phyloP scores from a whole-genome alignment of 2,888 invertebrate genomes.

The Uloborus plumipes region DNA sequence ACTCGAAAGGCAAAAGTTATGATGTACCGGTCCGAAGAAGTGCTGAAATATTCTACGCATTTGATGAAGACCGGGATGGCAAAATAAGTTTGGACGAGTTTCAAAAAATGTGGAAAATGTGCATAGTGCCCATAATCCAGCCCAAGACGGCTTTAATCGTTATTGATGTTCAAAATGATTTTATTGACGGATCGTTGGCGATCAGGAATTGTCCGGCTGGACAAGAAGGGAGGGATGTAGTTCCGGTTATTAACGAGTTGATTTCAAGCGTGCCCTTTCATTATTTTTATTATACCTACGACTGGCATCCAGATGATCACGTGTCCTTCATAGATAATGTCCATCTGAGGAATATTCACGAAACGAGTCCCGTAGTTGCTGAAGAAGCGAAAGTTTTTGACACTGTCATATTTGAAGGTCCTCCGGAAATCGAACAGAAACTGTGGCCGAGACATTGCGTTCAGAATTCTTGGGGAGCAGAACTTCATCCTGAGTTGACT shows the following conservation, averaged over 20 bases:
- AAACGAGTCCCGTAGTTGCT: slow-evolving; percentile 80
- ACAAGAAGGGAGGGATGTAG: slow-evolving; percentile 88
- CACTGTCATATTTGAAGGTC: slow-evolving; percentile 91
- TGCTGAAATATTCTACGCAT: slow-evolving; percentile 61
- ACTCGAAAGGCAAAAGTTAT: slow-evolving; percentile 87
- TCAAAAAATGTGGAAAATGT: slow-evolving; percentile 87
- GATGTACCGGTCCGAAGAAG: slow-evolving; percentile 73
- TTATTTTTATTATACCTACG: slow-evolving; percentile 91
- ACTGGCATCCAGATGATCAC: slow-evolving; percentile 97
- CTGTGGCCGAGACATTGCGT: slow-evolving; percentile 98
- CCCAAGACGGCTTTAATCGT: slow-evolving; percentile 90
- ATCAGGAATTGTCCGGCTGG: slow-evolving; percentile 93
- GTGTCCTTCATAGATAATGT: slow-evolving; percentile 97
- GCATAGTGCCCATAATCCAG: slow-evolving; percentile 85
- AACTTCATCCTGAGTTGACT: slow-evolving; percentile 90
- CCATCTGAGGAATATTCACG: slow-evolving; percentile 80
- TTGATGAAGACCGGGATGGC: slow-evolving; percentile 67
- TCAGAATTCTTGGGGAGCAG: slow-evolving; percentile 94
- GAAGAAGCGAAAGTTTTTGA: slow-evolving; percentile 88
- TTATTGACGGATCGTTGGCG: slow-evolving; percentile 93
- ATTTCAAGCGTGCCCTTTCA: slow-evolving; percentile 87
- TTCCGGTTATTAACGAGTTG: slow-evolving; percentile 87
- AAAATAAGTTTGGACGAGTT: slow-evolving; percentile 86
- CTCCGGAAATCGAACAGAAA: slow-evolving; percentile 82
- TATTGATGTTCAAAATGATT: slow-evolving; percentile 98